phyloP scores from a whole-genome alignment of 1,140 invertebrate species.

The Listronotus bonariensis region DNA sequence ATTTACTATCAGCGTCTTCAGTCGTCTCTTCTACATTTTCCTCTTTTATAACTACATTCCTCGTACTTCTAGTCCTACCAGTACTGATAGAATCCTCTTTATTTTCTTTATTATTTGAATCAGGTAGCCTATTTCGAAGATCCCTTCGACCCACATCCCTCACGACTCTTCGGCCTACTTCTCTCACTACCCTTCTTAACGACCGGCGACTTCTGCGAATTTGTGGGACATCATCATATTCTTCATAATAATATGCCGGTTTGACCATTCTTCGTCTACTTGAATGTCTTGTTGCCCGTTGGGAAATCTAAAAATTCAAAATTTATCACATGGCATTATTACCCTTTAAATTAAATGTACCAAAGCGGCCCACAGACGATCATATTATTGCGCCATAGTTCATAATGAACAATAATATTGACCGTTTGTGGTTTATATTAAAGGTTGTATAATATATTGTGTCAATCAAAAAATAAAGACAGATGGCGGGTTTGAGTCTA shows the following conservation, averaged over 20 bases:
- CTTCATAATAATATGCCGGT: conserved; percentile 33
- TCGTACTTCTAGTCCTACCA: conserved; percentile 3
- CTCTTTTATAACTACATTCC: conserved; percentile 5
- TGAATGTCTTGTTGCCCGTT: conserved; percentile 21
- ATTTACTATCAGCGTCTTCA: conserved; percentile 19
- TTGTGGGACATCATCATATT: conserved; percentile 25
- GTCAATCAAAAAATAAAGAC: too few species aligned
- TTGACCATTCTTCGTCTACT: conserved; percentile 27
- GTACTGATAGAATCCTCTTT: conserved; percentile 10
- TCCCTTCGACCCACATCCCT: neutral
- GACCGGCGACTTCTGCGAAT: conserved; percentile 20
- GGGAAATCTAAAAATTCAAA: conserved; percentile 15
- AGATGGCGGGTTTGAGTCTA: too few species aligned
- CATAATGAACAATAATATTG: too few species aligned
- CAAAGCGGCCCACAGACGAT: too few species aligned
- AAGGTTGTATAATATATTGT: too few species aligned
- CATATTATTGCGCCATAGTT: too few species aligned
- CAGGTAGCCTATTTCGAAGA: neutral
- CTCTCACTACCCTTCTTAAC: conserved; percentile 15
- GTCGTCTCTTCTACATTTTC: conserved; percentile 8
- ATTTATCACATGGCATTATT: too few species aligned
- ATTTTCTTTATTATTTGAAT: conserved; percentile 18
- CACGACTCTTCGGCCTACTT: neutral
- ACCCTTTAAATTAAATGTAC: too few species aligned
- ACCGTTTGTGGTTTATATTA: too few species aligned